Evolutionary conservation across 2,113 vertebrate genomes (phyloP).

Genomic region (Cacatua alba): DNA sequence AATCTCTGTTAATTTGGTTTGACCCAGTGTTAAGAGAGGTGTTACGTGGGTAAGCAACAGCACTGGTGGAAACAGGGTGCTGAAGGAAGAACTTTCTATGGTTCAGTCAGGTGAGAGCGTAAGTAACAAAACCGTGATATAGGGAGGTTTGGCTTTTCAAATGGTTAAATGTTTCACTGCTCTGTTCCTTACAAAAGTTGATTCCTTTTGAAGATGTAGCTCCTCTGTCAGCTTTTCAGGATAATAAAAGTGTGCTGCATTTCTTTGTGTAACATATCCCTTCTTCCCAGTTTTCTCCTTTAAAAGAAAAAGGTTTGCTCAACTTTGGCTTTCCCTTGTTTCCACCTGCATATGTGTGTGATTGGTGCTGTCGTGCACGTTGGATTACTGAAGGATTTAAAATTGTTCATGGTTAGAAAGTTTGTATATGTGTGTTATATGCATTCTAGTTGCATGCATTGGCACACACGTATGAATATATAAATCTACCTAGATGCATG

Average conservation of each 20-base stretch:
- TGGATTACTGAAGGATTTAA: not conserved
- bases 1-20: slow-evolving; percentile 10
- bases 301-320: not conserved
- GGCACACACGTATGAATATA: accelerated
- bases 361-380: accelerated
- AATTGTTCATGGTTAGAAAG: not conserved
- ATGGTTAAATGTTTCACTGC: slow-evolving; percentile 8
- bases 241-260: not conserved
- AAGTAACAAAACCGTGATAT: not conserved
- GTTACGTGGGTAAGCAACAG: not conserved
- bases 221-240: not conserved
- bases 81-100: not conserved
- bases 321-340: not conserved
- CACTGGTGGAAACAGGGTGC: not conserved
- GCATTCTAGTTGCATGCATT: not conserved
- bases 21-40: not conserved
- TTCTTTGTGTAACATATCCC: not conserved
- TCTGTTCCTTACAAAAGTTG: not conserved
- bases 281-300: not conserved
- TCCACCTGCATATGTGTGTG: not conserved
- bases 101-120: not conserved
- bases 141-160: not conserved
- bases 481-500: not conserved
- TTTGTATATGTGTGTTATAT: not conserved
- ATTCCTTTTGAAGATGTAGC: not conserved